Base-by-base conservation (phyloP, 2,113 vertebrate species). In the Xenus cinereus region DNA sequence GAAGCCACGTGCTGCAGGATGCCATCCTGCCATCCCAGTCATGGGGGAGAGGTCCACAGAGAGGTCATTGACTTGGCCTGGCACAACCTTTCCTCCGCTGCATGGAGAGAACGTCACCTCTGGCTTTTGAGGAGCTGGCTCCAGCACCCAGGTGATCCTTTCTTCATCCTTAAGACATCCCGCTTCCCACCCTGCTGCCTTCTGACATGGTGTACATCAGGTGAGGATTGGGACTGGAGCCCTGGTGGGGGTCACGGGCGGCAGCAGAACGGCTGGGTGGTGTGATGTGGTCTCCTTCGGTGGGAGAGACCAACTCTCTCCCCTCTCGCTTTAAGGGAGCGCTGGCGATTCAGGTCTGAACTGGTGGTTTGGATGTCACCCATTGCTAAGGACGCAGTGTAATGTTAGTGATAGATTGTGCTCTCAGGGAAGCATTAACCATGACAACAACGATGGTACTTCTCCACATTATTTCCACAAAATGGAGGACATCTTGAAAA, bases 161-260 rank as follows among this genome's bases (percentile, higher is more conserved):
- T 37, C 68, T 32, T 39, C 15, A 59, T 20, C 41, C 51, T 19
- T n/a, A 45, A 10, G 0, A 0, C 1, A 3, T 37, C 17, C 48
- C 0, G 0, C 24, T 72, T 72, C 27, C 53, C 8, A 27, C 14
- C 14, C 15, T 2, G 2, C 71, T 85, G 57, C 72, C 35, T 53
- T 51, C 39, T 66, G 63, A 27, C 0, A 0, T 11, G 37, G 16
- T 26, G 48, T 56, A 57, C 28, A 30, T n/a, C 0, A 14, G 43
- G 45, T 8, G 12, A 41, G 64, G 48, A 56, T n/a, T 0, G 2
- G 48, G 28, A 32, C 28, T 51, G 0, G 0, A 21, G 32, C 4
- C 11, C 46, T 2, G 0, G 11, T 3, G 2, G 57, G 33, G 15
- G 24, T 7, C 46, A 51, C 1, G 2, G 50, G 21, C 0, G 2